These are phyloP conservation scores for Acestrorhynchus altus DNA, from an alignment of 2,797 vertebrate species.

Conservation along the genomic window DNA sequence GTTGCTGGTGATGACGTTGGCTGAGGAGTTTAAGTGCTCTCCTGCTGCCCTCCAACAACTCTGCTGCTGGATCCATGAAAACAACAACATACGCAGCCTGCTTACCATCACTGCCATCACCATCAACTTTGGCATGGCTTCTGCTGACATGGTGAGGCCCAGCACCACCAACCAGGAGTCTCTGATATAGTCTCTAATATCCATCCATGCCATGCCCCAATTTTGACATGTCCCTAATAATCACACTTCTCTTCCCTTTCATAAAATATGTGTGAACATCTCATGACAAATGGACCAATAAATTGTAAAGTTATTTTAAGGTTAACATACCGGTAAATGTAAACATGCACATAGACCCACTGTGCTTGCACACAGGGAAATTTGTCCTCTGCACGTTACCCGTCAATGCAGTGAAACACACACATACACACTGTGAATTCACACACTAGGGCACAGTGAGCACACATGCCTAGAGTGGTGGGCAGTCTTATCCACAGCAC, in stretches of 20 bases:
- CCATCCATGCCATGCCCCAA: background rate
- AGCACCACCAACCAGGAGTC: background rate
- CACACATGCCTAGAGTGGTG: too few species aligned
- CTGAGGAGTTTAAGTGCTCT: conserved; percentile 76
- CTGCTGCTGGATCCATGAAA: conserved; percentile 81
- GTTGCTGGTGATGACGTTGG: conserved; percentile 74
- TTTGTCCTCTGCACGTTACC: too few species aligned
- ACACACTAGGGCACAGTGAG: too few species aligned
- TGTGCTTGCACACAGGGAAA: too few species aligned
- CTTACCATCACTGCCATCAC: conserved; percentile 75
- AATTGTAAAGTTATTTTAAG: too few species aligned
- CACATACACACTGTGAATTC: too few species aligned
- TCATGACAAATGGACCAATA: too few species aligned
- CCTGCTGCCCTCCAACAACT: conserved; percentile 70
- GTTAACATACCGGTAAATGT: too few species aligned
- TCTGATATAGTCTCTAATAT: background rate
- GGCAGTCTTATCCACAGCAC: too few species aligned
- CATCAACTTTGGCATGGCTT: conserved; percentile 75
- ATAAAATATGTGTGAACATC: too few species aligned
- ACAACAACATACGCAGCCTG: conserved; percentile 77
- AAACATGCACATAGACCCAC: too few species aligned
- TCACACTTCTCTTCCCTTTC: background rate
- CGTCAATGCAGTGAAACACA: too few species aligned
- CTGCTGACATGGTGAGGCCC: conserved; percentile 74
- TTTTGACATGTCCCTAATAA: background rate